Base-by-base conservation (phyloP, 2,797 vertebrate genomes). In the Sebastes matsubarae region DNA sequence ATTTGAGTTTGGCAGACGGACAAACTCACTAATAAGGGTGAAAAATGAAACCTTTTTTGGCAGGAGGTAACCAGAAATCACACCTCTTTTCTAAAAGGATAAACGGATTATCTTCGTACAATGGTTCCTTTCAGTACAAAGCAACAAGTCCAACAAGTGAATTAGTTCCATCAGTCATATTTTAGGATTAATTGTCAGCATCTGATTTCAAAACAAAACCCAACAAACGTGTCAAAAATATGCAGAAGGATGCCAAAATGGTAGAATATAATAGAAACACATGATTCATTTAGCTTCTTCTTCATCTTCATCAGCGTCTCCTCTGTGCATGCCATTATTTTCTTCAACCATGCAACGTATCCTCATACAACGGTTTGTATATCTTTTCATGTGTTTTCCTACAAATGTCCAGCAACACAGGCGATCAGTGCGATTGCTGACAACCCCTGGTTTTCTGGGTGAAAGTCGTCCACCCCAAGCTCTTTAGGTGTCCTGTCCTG, bases 1-100 rank as follows among this genome's bases (percentile, higher is more conserved):
- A 3, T 32, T 60, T 16, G 14, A 27, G 22, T 25, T 14, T 36
- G 46, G 55, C 75, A 42, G 68, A 10, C 8, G 5, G 61, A 68
- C 67, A 36, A 30, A 58, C 78, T 54, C 59, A 1, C 46, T 30
- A 67, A 63, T 27, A 36, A 67, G 10, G 20, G 32, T 42, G 80
- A 69, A 72, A 79, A 50, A 46, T 29, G n/a, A 82, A n/a, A 74
- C 46, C 13, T 18, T 36, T 72, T 63, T 79, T 38, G 63, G 34
- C 36, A 3, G 54, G 36, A 10, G 2, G 25, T 2, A 6, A 11
- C 32, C 14, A 55, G 52, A 20, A 75, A 59, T 69, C 25, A 68
- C 25, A 55, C 3, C 25, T 5, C 0, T 24, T 29, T 20, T 27
- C 65, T 4, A 4, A 34, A 42, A 32, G 29, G 36, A 24, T 25